These are phyloP conservation scores for Castor canadensis DNA, from an alignment of 2,113 vertebrate species.

Conservation along the genomic window DNA sequence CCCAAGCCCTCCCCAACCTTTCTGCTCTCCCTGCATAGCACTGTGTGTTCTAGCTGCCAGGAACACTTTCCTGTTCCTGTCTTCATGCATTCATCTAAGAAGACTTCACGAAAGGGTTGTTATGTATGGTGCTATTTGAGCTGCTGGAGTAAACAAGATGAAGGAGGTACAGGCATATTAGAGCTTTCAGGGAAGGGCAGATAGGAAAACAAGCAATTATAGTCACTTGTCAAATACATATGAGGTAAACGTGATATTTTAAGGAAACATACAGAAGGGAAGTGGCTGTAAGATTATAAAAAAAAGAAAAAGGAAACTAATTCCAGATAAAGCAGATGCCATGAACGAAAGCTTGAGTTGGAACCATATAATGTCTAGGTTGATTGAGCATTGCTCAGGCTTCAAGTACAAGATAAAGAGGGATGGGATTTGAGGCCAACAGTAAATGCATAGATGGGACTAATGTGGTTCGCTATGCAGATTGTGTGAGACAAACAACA, in stretches of 20 bases:
- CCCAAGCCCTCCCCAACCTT: neutral
- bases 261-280: neutral
- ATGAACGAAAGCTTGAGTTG: neutral
- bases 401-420: neutral
- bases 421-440: neutral
- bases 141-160: neutral
- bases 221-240: neutral
- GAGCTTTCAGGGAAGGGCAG: neutral
- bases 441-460: neutral
- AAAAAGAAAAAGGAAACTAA: neutral
- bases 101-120: neutral
- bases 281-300: neutral
- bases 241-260: neutral
- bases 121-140: neutral
- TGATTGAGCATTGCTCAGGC: neutral
- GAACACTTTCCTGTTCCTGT: neutral
- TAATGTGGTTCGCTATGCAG: neutral
- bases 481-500: neutral
- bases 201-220: neutral
- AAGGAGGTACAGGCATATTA: neutral
- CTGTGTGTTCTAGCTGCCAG: neutral
- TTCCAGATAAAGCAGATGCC: conserved; percentile 32
- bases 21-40: accelerated
- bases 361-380: neutral
- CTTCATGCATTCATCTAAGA: neutral